Conservation (phyloP, 2,888 invertebrate genomes). For the Sinohyriopsis cumingii region DNA sequence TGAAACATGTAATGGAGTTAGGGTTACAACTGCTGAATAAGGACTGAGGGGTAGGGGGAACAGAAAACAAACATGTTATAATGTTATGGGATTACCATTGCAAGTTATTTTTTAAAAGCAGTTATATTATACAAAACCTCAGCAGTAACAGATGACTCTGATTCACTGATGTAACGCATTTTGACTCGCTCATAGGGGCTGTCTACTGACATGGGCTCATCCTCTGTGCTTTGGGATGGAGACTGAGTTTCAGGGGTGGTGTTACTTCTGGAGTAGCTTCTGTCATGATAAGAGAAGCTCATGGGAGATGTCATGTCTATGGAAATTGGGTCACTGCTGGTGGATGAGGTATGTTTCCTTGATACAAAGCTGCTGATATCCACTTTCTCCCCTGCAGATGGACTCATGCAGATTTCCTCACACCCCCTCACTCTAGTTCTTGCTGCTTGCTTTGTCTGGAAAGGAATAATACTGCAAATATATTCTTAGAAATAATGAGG, state of each 20-base stretch:
- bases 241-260: conserved; percentile 34
- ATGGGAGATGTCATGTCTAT: conserved; percentile 27
- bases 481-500: no score
- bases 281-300: no score
- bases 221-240: conserved; percentile 28
- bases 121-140: conserved; percentile 37
- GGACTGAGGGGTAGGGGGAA: no score
- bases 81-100: background rate
- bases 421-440: conserved; percentile 68
- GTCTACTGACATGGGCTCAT: conserved; percentile 59
- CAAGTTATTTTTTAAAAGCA: background rate
- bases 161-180: conserved; percentile 48
- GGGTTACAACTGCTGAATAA: no score
- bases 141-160: conserved; percentile 52
- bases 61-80: background rate
- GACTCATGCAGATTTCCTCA: conserved; percentile 70
- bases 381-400: conserved; percentile 65
- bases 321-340: conserved; percentile 43
- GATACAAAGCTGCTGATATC: conserved; percentile 68
- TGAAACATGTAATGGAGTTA: no score
- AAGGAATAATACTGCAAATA: background rate
- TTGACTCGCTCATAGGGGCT: conserved; percentile 20
- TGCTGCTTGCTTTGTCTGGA: conserved; percentile 23
- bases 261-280: background rate
- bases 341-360: conserved; percentile 57